Evolutionary conservation across 2,888 invertebrate genomes (phyloP).

Genomic region (Odontocerum albicorne): DNA sequence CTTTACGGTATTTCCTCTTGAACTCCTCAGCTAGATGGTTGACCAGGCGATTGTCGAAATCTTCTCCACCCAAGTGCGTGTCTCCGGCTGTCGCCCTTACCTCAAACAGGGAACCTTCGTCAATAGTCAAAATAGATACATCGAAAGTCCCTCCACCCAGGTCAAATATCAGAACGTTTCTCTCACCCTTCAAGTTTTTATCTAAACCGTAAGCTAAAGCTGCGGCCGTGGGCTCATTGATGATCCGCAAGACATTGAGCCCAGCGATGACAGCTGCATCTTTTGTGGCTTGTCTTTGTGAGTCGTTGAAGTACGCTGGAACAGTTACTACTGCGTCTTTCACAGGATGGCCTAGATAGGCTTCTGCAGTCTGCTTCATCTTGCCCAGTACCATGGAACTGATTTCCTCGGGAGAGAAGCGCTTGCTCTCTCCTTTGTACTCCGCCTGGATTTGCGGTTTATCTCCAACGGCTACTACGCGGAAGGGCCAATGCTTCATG

Average conservation of each 20-base stretch:
- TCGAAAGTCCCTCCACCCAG: slow-evolving; percentile 74
- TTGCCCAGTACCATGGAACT: slow-evolving; percentile 68
- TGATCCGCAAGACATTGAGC: slow-evolving; percentile 78
- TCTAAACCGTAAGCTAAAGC: slow-evolving; percentile 72
- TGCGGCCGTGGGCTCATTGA: slow-evolving; percentile 81
- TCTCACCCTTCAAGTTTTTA: slow-evolving; percentile 65
- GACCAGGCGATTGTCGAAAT: slow-evolving; percentile 66
- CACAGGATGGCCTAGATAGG: slow-evolving; percentile 66
- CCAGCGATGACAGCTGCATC: slow-evolving; percentile 80
- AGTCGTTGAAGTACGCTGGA: slow-evolving; percentile 78
- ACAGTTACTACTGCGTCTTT: slow-evolving; percentile 80
- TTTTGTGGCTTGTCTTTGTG: slow-evolving; percentile 76
- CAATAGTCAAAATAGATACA: slow-evolving; percentile 81
- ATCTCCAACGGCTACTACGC: slow-evolving; percentile 61
- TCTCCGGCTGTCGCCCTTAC: slow-evolving; percentile 83
- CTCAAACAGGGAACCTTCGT: slow-evolving; percentile 75
- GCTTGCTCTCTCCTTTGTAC: slow-evolving; percentile 65
- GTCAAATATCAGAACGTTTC: slow-evolving; percentile 67
- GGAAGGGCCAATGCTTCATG: slow-evolving; percentile 85
- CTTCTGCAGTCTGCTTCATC: slow-evolving; percentile 71
- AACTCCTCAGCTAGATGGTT: slow-evolving; percentile 73
- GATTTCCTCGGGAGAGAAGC: slow-evolving; percentile 69
- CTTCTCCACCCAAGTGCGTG: slow-evolving; percentile 80
- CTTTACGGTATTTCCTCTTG: slow-evolving; percentile 70
- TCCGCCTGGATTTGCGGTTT: slow-evolving; percentile 71